These are phyloP conservation scores for Rhinopomastus cyanomelas DNA, from an alignment of 2,113 vertebrate genomes.

Conservation along the genomic window DNA sequence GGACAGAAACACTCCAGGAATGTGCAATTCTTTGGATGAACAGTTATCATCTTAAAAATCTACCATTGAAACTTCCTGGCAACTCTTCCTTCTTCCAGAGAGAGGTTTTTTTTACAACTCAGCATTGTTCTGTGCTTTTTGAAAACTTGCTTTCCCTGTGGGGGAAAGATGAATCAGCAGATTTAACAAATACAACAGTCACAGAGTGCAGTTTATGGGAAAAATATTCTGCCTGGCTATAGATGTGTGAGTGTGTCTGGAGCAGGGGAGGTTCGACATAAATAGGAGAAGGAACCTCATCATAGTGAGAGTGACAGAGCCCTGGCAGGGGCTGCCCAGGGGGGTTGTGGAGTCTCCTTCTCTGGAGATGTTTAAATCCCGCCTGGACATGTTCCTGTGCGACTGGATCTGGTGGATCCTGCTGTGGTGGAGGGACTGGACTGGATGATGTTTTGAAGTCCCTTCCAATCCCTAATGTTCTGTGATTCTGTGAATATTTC, in stretches of 20 bases:
- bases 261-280: too few species aligned
- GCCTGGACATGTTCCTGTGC: too few species aligned
- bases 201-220: not conserved
- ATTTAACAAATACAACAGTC: not conserved
- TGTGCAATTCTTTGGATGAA: not conserved
- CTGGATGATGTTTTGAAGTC: too few species aligned
- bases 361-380: too few species aligned
- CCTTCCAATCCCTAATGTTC: too few species aligned
- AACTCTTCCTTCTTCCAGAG: not conserved
- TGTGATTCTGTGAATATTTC: not conserved
- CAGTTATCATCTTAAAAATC: not conserved
- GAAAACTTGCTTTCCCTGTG: not conserved
- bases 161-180: constrained; percentile 11
- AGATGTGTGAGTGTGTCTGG: not conserved
- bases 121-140: constrained; percentile 21
- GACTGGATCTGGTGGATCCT: too few species aligned
- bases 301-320: too few species aligned
- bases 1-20: not conserved
- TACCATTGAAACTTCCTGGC: not conserved
- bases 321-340: too few species aligned
- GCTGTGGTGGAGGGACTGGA: too few species aligned
- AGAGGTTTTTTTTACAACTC: not conserved
- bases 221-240: not conserved
- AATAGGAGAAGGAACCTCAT: too few species aligned
- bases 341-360: too few species aligned